Percentiles rank a stretch among this genome's conserved stretches.
Conservation (phyloP, 2,113 vertebrate genomes). For the Cacatua alba region DNA sequence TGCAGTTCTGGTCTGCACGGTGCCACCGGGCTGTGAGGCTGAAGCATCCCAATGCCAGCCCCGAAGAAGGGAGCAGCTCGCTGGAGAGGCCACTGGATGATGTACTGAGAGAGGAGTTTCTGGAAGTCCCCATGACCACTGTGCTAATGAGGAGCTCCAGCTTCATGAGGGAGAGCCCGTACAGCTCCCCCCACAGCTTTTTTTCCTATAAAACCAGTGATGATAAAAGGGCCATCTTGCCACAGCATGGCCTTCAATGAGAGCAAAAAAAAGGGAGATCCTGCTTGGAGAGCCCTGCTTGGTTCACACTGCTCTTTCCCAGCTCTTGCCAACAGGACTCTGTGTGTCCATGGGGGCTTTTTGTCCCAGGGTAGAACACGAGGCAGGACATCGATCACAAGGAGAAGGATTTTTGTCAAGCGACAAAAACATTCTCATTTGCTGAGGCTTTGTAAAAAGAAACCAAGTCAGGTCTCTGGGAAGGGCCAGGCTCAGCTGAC, state of each 20-base stretch:
- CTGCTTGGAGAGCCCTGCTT: background rate
- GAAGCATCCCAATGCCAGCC: conserved; percentile 6
- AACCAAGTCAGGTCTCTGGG: background rate
- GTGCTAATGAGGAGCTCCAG: conserved; percentile 52
- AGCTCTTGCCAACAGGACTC: background rate
- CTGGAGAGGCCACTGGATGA: background rate
- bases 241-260: background rate
- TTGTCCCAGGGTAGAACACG: background rate
- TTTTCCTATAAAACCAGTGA: conserved; percentile 3
- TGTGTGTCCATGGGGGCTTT: background rate
- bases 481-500: background rate
- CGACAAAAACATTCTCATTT: background rate
- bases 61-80: conserved; percentile 56
- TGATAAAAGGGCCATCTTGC: conserved; percentile 34
- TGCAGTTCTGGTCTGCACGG: conserved; percentile 73
- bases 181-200: background rate
- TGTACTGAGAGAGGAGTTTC: conserved; percentile 58
- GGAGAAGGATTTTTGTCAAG: conserved; percentile 1
- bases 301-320: background rate
- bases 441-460: background rate
- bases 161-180: background rate
- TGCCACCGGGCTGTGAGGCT: conserved; percentile 50
- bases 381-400: background rate
- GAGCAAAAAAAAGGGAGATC: background rate
- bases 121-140: conserved; percentile 73